Evolutionary conservation across 2,113 vertebrate genomes (phyloP).

Genomic region (Macaca mulatta): DNA sequence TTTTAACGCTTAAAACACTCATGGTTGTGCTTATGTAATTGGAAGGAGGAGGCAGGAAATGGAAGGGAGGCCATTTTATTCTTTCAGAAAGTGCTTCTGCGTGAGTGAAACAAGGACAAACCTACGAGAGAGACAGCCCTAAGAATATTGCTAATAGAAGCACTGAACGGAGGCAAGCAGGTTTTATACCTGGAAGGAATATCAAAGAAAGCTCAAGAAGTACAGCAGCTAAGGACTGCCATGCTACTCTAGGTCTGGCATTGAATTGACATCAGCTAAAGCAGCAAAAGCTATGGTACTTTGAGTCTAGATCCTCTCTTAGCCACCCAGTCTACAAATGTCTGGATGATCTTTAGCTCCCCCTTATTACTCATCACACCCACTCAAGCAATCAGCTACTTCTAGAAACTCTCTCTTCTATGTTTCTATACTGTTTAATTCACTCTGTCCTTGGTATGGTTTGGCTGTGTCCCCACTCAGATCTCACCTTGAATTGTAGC

Average conservation of each 20-base stretch:
- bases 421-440: neutral
- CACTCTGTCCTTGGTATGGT: neutral
- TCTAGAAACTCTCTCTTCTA: neutral
- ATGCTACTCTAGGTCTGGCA: neutral
- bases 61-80: neutral
- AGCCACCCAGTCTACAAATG: neutral
- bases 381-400: neutral
- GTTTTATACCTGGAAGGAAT: neutral
- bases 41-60: conserved; percentile 1
- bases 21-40: conserved; percentile 39
- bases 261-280: neutral
- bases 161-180: neutral
- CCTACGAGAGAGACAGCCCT: neutral
- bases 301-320: neutral
- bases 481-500: too few species aligned
- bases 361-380: neutral
- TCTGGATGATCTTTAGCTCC: neutral
- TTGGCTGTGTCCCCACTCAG: too few species aligned
- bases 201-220: neutral
- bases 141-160: neutral
- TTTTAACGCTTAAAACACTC: conserved; percentile 12
- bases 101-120: conserved; percentile 25
- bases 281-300: rapidly evolving
- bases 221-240: neutral
- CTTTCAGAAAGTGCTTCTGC: neutral